These are phyloP conservation scores for Sylvietta virens DNA, from an alignment of 2,113 vertebrate species.

Conservation along the genomic window DNA sequence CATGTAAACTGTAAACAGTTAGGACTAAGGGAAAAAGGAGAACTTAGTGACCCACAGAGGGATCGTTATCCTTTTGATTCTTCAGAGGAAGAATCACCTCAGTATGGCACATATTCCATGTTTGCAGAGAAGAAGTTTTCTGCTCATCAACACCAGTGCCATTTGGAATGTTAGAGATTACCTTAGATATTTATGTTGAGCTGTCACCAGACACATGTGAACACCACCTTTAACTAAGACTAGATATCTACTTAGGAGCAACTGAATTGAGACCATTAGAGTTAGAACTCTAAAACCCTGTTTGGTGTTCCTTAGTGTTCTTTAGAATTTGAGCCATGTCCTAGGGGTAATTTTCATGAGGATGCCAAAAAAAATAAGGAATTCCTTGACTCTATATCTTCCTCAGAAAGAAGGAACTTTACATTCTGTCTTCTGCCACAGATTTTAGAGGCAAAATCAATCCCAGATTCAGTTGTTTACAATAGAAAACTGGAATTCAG, in stretches of 20 bases:
- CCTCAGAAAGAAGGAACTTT: not conserved
- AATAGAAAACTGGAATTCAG: not conserved
- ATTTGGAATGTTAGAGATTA: not conserved
- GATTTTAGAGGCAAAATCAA: not conserved
- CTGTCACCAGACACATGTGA: not conserved
- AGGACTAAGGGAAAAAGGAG: not conserved
- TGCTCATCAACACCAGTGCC: not conserved
- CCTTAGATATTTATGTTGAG: not conserved
- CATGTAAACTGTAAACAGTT: not conserved
- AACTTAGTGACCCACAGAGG: not conserved
- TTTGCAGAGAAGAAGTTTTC: not conserved
- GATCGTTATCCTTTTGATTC: not conserved
- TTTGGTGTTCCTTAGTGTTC: not conserved
- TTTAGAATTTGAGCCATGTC: not conserved
- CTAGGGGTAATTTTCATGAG: accelerated
- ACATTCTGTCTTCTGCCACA: not conserved
- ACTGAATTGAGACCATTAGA: not conserved
- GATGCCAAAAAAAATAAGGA: not conserved
- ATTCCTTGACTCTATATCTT: not conserved
- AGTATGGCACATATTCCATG: not conserved
- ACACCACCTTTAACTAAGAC: not conserved
- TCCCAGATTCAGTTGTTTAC: not conserved
- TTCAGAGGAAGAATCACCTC: not conserved
- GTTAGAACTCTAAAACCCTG: not conserved
- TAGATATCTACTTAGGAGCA: not conserved